phyloP scores from a whole-genome alignment of 2,113 vertebrate species.

The Hypocryptadius cinnamomeus region DNA sequence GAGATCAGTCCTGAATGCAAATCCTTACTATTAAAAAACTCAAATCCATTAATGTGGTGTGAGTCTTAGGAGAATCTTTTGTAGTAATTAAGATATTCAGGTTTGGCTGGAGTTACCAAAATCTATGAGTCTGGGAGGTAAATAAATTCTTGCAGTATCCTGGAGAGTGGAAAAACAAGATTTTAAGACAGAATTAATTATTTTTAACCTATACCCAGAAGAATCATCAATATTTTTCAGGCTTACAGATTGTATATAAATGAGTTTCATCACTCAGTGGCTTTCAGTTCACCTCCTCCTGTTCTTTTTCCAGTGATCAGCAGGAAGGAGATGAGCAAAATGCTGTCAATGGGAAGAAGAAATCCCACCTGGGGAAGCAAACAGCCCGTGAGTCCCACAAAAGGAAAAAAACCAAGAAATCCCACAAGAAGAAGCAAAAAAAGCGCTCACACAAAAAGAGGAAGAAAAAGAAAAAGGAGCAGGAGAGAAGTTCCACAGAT shows the following conservation, averaged over 20 bases:
- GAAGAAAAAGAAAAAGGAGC: conserved; percentile 76
- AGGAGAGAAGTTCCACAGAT: conserved; percentile 47
- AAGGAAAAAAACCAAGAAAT: conserved; percentile 83
- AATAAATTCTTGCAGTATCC: not conserved
- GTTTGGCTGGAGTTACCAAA: not conserved
- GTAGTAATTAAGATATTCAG: not conserved
- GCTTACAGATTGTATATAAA: not conserved
- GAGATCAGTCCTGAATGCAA: not conserved
- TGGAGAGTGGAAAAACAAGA: not conserved
- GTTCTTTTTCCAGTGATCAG: conserved; percentile 66
- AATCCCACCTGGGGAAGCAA: conserved; percentile 60
- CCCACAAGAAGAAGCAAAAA: conserved; percentile 86
- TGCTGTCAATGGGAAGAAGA: conserved; percentile 72
- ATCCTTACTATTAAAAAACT: not conserved
- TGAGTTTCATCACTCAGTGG: not conserved
- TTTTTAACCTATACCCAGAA: not conserved
- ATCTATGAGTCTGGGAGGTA: not conserved
- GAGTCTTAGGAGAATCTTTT: not conserved
- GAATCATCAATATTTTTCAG: not conserved
- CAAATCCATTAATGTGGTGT: not conserved
- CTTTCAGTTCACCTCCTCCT: not conserved
- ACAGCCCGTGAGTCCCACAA: conserved; percentile 65
- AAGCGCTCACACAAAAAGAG: conserved; percentile 82
- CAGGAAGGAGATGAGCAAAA: conserved; percentile 54
- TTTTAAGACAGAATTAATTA: not conserved